Evolutionary conservation across 2,113 vertebrate species (phyloP).

Genomic region (Pao palembangensis): DNA sequence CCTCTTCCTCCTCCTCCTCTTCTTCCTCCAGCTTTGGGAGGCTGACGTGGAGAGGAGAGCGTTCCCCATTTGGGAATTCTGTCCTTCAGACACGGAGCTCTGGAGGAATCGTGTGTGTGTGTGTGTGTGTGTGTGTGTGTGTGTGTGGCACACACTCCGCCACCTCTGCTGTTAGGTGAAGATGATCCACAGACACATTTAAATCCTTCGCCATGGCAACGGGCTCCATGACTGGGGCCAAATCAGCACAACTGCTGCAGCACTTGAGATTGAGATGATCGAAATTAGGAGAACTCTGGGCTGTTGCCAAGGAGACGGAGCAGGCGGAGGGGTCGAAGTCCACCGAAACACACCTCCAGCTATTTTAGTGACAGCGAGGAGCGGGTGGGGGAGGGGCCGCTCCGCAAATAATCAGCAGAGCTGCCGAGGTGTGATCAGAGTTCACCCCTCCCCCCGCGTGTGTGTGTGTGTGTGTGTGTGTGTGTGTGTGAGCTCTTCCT

Average conservation of each 20-base stretch:
- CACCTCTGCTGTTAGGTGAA: constrained; percentile 48
- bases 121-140: too few species aligned
- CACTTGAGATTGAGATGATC: constrained; percentile 71
- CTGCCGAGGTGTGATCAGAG: constrained; percentile 50
- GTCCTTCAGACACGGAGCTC: too few species aligned
- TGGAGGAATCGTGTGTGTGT: constrained; percentile 8
- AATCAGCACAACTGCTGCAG: constrained; percentile 66
- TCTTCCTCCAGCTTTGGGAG: too few species aligned
- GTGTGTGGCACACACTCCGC: too few species aligned
- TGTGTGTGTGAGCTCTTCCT: constrained; percentile 16
- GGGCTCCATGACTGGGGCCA: constrained; percentile 65
- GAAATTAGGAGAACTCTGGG: constrained; percentile 71
- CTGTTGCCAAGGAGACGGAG: constrained; percentile 68
- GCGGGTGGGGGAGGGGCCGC: constrained; percentile 27
- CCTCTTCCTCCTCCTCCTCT: too few species aligned
- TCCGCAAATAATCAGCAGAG: constrained; percentile 55
- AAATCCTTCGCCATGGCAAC: constrained; percentile 76
- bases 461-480: constrained; percentile 29
- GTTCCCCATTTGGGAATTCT: too few species aligned
- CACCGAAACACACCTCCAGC: constrained; percentile 76
- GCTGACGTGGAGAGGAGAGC: too few species aligned
- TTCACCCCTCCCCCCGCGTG: constrained; percentile 47
- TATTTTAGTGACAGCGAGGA: constrained; percentile 65
- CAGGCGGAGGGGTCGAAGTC: constrained; percentile 72
- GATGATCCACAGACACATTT: constrained; percentile 65